These are phyloP conservation scores for Cheilosia scutellata DNA, from an alignment of 2,888 invertebrate genomes.

Conservation along the genomic window DNA sequence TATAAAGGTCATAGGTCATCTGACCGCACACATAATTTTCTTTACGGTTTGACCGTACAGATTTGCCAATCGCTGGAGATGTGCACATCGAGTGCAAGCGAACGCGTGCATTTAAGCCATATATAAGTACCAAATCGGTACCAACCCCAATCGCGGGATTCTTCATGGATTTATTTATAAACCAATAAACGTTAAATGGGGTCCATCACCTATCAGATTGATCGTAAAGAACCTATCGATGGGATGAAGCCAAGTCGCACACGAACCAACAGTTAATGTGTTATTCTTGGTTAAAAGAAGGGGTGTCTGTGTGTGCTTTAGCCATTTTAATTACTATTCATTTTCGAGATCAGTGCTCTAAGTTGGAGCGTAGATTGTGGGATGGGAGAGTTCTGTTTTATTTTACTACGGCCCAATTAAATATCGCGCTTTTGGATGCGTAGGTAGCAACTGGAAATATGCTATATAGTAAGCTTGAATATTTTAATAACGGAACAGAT, in stretches of 20 bases:
- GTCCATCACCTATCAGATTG: constrained; percentile 66
- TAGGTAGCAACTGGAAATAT: neutral
- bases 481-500: too few species aligned
- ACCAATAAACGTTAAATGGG: constrained; percentile 73
- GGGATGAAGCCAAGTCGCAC: constrained; percentile 6
- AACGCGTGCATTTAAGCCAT: constrained; percentile 61
- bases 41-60: constrained; percentile 60
- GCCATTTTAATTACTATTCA: constrained; percentile 21
- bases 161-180: constrained; percentile 68
- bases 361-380: neutral
- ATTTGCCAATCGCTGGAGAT: constrained; percentile 36
- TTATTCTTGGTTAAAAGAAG: neutral
- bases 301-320: constrained; percentile 6
- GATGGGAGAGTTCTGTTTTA: neutral
- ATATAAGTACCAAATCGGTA: constrained; percentile 32
- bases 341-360: constrained; percentile 4
- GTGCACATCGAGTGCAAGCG: neutral
- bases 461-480: too few species aligned
- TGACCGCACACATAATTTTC: constrained; percentile 74
- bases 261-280: neutral
- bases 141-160: constrained; percentile 57
- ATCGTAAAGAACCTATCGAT: constrained; percentile 53
- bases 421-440: neutral
- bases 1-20: constrained; percentile 63
- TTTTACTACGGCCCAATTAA: constrained; percentile 16